Percentiles rank a stretch among this genome's conserved stretches.
These are phyloP conservation scores for Saxicola maurus DNA, from an alignment of 2,797 vertebrate genomes.

Conservation along the genomic window DNA sequence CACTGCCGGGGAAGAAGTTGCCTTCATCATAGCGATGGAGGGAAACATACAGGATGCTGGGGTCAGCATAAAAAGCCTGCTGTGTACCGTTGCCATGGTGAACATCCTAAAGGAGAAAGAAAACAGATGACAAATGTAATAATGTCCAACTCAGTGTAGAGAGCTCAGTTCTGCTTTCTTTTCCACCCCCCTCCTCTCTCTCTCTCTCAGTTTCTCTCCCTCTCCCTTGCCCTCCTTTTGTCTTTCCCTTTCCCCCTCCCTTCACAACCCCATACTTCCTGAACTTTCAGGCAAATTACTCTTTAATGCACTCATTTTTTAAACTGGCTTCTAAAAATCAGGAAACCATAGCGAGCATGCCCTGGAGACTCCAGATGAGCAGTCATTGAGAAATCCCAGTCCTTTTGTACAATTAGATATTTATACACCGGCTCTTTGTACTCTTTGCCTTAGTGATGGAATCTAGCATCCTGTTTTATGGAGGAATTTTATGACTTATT, in stretches of 20 bases:
- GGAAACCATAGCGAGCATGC: slow-evolving; percentile 85
- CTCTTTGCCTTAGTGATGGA: slow-evolving; percentile 87
- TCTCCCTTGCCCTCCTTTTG: slow-evolving; percentile 66
- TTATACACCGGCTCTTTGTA: slow-evolving; percentile 91
- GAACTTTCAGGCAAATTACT: slow-evolving; percentile 86
- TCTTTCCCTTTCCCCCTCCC: slow-evolving; percentile 64
- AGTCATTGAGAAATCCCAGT: slow-evolving; percentile 90
- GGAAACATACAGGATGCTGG: slow-evolving; percentile 90
- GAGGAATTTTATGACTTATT: slow-evolving; percentile 97
- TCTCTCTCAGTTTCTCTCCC: slow-evolving; percentile 18
- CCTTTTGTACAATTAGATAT: slow-evolving; percentile 87
- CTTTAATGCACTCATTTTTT: slow-evolving; percentile 90
- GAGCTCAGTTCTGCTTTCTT: slow-evolving; percentile 73
- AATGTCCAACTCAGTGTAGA: slow-evolving; percentile 77
- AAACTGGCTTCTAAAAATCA: slow-evolving; percentile 89
- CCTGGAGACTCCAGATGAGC: slow-evolving; percentile 87
- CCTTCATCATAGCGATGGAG: slow-evolving; percentile 91
- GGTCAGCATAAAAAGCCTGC: slow-evolving; percentile 88
- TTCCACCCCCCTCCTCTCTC: slow-evolving; percentile 5
- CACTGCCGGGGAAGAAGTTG: slow-evolving; percentile 87
- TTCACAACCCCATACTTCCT: slow-evolving; percentile 74
- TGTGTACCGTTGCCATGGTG: slow-evolving; percentile 91
- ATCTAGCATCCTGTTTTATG: slow-evolving; percentile 91
- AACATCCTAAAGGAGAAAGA: slow-evolving; percentile 89
- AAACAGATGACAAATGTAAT: slow-evolving; percentile 91